phyloP scores from a whole-genome alignment of 2,797 vertebrate genomes.

The Acrossocheilus wenchowensis region DNA sequence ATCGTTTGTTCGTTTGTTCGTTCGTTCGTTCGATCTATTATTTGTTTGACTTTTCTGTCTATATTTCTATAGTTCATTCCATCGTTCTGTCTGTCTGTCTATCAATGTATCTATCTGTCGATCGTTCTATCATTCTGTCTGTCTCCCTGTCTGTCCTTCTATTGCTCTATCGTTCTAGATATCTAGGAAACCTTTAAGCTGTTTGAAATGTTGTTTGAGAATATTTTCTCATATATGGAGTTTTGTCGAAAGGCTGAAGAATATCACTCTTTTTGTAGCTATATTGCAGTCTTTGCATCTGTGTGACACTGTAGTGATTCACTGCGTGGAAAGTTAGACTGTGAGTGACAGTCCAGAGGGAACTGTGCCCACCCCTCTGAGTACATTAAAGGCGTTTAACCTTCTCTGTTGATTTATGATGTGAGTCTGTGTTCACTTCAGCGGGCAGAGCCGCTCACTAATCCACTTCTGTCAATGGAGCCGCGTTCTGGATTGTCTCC shows the following conservation, averaged over 20 bases:
- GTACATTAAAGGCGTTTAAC: constrained; percentile 73
- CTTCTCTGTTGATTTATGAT: constrained; percentile 75
- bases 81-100: no score
- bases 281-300: not conserved
- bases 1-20: no score
- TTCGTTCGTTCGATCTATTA: no score
- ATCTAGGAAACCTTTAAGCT: no score
- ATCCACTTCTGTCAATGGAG: constrained; percentile 54
- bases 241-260: not conserved
- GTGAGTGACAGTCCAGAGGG: constrained; percentile 39
- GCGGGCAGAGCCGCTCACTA: constrained; percentile 66
- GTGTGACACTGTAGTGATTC: not conserved
- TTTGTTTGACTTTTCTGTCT: no score
- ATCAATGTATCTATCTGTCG: no score
- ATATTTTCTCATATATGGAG: not conserved
- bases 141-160: no score
- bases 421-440: constrained; percentile 69
- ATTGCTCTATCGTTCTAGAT: no score
- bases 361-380: constrained; percentile 35
- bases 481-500: constrained; percentile 50
- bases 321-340: constrained; percentile 57
- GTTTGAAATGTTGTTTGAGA: no score
- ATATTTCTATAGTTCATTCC: no score
- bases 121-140: no score
- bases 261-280: not conserved